These are phyloP conservation scores for Hylyphantes graminicola DNA, from an alignment of 1,140 invertebrate genomes.

Conservation along the genomic window DNA sequence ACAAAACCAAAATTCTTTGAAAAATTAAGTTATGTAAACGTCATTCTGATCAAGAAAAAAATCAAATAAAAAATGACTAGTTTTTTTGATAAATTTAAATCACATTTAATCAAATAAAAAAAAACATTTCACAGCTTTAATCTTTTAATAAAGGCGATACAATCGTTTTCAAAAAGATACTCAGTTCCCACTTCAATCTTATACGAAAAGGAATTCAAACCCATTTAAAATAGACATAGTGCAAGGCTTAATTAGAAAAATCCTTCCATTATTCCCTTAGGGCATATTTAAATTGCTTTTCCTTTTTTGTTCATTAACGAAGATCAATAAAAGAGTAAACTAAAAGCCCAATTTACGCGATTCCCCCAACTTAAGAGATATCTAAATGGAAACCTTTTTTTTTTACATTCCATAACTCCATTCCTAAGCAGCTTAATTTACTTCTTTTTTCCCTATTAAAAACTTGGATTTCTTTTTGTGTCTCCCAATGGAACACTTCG, in stretches of 20 bases:
- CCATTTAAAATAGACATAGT: neutral
- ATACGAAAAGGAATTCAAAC: neutral
- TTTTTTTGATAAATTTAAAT: no score
- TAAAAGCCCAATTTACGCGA: neutral
- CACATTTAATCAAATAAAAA: no score
- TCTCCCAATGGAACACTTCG: neutral
- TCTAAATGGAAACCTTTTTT: no score
- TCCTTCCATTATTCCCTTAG: neutral
- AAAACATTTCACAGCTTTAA: no score
- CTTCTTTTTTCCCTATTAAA: neutral
- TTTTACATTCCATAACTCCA: neutral
- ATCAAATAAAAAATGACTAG: no score
- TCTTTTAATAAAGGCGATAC: no score
- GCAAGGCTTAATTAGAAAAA: neutral
- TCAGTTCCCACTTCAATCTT: no score
- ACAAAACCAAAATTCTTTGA: no score
- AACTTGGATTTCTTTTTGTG: neutral
- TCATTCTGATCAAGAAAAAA: no score
- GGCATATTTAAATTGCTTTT: neutral
- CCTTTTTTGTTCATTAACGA: neutral
- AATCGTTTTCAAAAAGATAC: no score
- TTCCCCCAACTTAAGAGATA: neutral
- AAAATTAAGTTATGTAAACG: no score
- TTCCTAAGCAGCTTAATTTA: slow-evolving; percentile 15
- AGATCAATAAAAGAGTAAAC: neutral